Conservation (phyloP, 1,140 invertebrate species). For the Anastrepha obliqua region DNA sequence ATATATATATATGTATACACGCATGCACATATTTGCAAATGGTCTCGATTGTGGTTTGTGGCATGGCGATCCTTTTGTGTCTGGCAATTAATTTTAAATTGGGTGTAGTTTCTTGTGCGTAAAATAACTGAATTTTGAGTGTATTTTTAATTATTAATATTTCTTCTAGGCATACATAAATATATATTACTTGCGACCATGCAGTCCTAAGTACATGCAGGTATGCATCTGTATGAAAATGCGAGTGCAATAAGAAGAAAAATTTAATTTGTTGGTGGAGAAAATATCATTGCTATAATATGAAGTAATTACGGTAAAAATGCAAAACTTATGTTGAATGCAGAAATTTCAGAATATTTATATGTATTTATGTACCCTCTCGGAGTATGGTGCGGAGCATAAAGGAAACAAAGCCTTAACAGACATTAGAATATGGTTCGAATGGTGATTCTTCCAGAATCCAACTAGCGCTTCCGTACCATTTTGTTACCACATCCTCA, state of each 20-base stretch:
- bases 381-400: too few species aligned
- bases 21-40: slow-evolving; percentile 5
- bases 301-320: background rate
- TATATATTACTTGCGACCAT: background rate
- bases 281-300: background rate
- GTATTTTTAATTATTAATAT: slow-evolving; percentile 60
- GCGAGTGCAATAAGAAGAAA: background rate
- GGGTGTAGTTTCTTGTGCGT: slow-evolving; percentile 69
- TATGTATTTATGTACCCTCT: too few species aligned
- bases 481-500: too few species aligned
- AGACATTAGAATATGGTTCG: too few species aligned
- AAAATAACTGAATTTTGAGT: slow-evolving; percentile 67
- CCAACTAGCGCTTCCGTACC: too few species aligned
- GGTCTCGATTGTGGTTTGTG: slow-evolving; percentile 39
- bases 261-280: slow-evolving; percentile 14
- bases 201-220: background rate
- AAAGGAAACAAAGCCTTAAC: too few species aligned
- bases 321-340: background rate
- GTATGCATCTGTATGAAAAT: background rate
- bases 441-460: too few species aligned
- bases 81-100: slow-evolving; percentile 75
- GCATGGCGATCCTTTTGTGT: slow-evolving; percentile 69
- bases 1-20: background rate
- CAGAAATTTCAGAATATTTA: background rate
- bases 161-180: slow-evolving; percentile 49